These are phyloP conservation scores for Dryas iulia DNA, from an alignment of 1,140 invertebrate genomes.

Conservation along the genomic window DNA sequence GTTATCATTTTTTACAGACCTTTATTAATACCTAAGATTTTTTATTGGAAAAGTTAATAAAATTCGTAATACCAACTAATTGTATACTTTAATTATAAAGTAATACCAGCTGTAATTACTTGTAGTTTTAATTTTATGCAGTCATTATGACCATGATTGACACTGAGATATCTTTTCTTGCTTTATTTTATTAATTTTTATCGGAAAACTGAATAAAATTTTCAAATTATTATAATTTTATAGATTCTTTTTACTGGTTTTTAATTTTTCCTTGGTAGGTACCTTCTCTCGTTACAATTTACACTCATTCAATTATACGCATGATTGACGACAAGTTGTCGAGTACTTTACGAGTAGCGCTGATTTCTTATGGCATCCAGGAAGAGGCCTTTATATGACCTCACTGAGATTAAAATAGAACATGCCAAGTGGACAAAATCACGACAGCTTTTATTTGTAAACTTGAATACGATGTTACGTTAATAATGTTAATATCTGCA, in stretches of 20 bases:
- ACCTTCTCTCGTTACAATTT: neutral
- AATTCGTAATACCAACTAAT: too few relatives aligned
- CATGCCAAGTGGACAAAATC: neutral
- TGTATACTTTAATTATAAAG: neutral
- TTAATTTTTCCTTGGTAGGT: neutral
- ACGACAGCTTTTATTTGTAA: neutral
- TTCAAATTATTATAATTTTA: too few relatives aligned
- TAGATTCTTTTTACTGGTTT: too few relatives aligned
- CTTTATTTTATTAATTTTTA: neutral
- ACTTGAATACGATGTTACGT: neutral
- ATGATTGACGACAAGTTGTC: neutral
- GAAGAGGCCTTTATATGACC: slow-evolving; percentile 9
- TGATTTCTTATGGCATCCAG: slow-evolving; percentile 10
- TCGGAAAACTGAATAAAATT: neutral
- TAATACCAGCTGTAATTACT: neutral
- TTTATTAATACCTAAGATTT: too few relatives aligned
- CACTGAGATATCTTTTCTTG: neutral
- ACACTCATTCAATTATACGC: slow-evolving; percentile 7
- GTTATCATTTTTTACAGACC: too few relatives aligned
- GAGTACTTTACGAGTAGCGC: neutral
- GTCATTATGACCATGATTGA: neutral
- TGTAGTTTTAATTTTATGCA: neutral
- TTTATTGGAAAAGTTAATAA: too few relatives aligned
- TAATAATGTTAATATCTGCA: neutral
- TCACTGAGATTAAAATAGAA: neutral